phyloP scores from a whole-genome alignment of 1,140 invertebrate genomes.

The Cylas formicarius region DNA sequence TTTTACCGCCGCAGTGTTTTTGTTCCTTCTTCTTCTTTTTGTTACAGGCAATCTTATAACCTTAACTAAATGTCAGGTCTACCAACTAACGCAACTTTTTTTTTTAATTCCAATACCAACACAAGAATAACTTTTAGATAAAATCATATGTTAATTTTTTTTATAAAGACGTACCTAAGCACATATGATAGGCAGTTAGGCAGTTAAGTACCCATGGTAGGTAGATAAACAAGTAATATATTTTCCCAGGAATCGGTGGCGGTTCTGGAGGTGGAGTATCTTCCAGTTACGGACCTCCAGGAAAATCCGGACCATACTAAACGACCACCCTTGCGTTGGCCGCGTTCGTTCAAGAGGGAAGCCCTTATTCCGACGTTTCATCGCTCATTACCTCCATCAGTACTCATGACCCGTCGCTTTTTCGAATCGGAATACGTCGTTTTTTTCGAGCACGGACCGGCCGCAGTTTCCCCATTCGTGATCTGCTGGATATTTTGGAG shows the following conservation, averaged over 20 bases:
- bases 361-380: slow-evolving; percentile 4
- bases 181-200: neutral
- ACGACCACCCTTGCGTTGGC: slow-evolving; percentile 15
- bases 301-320: slow-evolving; percentile 37
- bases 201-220: neutral
- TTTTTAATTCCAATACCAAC: no score
- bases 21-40: no score
- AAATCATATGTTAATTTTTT: no score
- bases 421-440: neutral
- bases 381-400: slow-evolving; percentile 14
- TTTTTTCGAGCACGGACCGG: slow-evolving; percentile 1
- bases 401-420: slow-evolving; percentile 12
- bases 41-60: no score
- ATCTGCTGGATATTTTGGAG: slow-evolving; percentile 13
- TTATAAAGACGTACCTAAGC: no score
- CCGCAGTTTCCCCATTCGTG: slow-evolving; percentile 3
- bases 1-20: no score
- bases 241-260: slow-evolving; percentile 20
- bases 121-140: no score
- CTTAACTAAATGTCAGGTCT: no score
- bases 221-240: no score
- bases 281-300: slow-evolving; percentile 34
- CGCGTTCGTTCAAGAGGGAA: neutral
- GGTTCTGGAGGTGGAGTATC: slow-evolving; percentile 31
- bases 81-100: no score